These are phyloP conservation scores for Puntigrus tetrazona DNA, from an alignment of 2,113 vertebrate genomes.

Conservation along the genomic window DNA sequence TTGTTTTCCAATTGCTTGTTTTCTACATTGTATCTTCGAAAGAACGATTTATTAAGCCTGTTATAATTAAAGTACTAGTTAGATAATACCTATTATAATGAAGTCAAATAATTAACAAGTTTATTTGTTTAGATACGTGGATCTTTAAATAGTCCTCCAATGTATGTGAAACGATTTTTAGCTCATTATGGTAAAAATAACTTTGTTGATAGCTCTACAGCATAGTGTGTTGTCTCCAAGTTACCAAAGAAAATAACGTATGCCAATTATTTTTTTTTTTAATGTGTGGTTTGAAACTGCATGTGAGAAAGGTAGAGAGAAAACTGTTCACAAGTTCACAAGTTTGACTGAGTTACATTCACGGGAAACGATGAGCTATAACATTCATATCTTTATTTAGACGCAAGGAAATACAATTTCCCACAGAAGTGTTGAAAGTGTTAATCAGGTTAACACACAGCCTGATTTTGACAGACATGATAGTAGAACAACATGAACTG, in stretches of 20 bases:
- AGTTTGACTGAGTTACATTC: background rate
- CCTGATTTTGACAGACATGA: background rate
- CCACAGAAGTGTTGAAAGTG: background rate
- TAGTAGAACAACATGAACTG: conserved; percentile 1
- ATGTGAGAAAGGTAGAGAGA: background rate
- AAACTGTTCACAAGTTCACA: background rate
- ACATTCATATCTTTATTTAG: conserved; percentile 1
- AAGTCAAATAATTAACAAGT: background rate
- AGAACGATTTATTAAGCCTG: background rate
- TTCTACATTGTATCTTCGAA: background rate
- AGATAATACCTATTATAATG: background rate
- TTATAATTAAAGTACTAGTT: background rate
- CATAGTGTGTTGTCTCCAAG: background rate
- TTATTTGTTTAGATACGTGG: background rate
- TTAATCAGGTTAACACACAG: background rate
- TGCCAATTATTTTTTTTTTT: background rate
- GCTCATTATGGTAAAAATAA: background rate
- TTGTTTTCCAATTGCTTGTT: background rate
- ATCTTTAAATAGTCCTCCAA: background rate
- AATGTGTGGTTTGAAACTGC: background rate
- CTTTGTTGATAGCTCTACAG: background rate
- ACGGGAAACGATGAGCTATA: background rate
- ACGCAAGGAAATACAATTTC: background rate
- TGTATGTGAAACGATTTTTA: background rate
- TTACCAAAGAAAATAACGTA: background rate